Base-by-base conservation (phyloP, 1,140 invertebrate genomes). In the Lordiphosa stackelbergi region DNA sequence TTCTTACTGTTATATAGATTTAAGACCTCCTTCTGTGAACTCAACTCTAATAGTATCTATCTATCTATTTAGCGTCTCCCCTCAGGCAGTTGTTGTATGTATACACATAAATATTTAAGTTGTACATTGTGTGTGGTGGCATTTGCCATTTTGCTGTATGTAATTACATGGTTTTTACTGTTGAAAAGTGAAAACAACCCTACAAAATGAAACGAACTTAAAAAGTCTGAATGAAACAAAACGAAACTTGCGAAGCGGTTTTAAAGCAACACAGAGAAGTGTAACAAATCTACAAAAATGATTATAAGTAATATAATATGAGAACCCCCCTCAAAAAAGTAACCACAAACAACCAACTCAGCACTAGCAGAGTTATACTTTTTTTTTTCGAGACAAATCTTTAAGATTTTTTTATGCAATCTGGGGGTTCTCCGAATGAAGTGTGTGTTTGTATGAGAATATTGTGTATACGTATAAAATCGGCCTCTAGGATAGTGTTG, bases 161-260 rank as follows among this genome's bases (percentile, higher is more conserved):
- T 71, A 79, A 66, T 71, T 70, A 40, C 56, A 61, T 72, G 64
- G 55, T 59, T 81, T 83, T 77, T 77, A 81, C 46, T 59, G 69
- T 78, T 70, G 74, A 79, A 8, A 31, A 52, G 49, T 55, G 40
- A 58, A 58, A 70, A 35, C 66, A 83, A 66, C 69, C 73, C 72
- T 72, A 72, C 69, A 81, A 78, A 66, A 83, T 77, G 75, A 81
- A 81, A 77, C 64, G 77, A 81, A 81, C 75, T 75, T 81, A 83
- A 81, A 81, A 81, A 81, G 75, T 81, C 75, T 81, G 75, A 81
- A 66, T 62, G 75, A 81, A 75, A 73, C 36, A 52, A 53, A 40
- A 46, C 43, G 69, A 66, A 81, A 81, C 73, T 68, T 81, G 72
- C 77, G 75, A 72, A 81, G 77, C 68, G 77, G 75, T 81, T 81